phyloP scores from a whole-genome alignment of 2,797 vertebrate species.

The Semaprochilodus insignis region DNA sequence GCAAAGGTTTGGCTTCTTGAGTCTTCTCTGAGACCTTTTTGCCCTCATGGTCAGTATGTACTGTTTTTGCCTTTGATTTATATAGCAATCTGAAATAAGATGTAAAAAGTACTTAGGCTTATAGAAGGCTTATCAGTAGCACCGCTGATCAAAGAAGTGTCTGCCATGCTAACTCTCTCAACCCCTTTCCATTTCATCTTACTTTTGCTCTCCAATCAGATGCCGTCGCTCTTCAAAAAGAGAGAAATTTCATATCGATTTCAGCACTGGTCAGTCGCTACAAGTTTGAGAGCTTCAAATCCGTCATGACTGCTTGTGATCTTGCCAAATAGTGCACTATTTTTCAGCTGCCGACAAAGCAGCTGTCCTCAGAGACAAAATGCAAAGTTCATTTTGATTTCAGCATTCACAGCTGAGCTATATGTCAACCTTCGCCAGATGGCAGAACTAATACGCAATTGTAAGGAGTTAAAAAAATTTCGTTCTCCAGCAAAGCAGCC shows the following conservation, averaged over 20 bases:
- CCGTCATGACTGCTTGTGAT: background rate
- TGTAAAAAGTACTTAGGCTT: background rate
- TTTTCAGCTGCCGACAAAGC: background rate
- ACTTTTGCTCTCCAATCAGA: background rate
- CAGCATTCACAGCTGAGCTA: background rate
- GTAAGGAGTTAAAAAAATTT: background rate
- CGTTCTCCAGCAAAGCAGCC: background rate
- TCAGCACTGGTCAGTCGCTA: background rate
- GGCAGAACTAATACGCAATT: background rate
- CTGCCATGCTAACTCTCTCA: background rate
- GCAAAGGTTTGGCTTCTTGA: slow-evolving; percentile 13
- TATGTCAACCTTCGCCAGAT: background rate
- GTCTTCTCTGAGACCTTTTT: slow-evolving; percentile 7
- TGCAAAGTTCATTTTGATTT: background rate
- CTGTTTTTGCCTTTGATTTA: background rate
- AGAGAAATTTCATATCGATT: background rate
- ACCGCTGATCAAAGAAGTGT: slow-evolving; percentile 15
- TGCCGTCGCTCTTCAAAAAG: background rate
- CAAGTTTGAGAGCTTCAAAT: background rate
- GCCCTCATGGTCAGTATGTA: background rate
- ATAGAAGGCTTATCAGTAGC: background rate
- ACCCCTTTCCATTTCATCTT: slow-evolving; percentile 4
- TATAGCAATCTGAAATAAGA: background rate
- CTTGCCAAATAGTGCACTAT: background rate
- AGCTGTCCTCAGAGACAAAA: background rate